Percentiles rank a stretch among this genome's conserved stretches.
phyloP scores from a whole-genome alignment of 2,888 invertebrate genomes.

The Nasonia oneida region DNA sequence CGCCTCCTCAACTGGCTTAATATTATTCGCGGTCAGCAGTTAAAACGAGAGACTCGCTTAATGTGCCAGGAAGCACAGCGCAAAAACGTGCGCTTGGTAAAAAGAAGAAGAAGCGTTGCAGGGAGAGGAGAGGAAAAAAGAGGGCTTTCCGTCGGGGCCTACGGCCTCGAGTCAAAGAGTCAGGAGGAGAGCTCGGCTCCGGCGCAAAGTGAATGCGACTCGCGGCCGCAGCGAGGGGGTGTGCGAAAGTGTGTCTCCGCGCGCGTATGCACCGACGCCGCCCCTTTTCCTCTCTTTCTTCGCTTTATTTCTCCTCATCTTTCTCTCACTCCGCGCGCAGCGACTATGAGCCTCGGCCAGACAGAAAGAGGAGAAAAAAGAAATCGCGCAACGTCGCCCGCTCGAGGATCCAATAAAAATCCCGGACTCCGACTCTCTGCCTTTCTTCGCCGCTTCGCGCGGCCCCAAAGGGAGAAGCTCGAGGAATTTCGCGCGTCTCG shows the following conservation, averaged over 20 bases:
- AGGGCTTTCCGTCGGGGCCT: constrained; percentile 13
- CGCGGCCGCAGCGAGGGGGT: constrained; percentile 40
- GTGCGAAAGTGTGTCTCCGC: constrained; percentile 44
- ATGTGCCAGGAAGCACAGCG: constrained; percentile 18
- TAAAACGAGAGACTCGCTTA: constrained; percentile 39
- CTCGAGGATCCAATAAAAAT: constrained; percentile 55
- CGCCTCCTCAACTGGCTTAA: constrained; percentile 29
- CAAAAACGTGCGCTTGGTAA: background rate
- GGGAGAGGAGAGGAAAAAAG: background rate
- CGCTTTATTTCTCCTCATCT: constrained; percentile 12
- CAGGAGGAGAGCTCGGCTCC: constrained; percentile 14
- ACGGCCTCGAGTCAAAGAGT: constrained; percentile 48
- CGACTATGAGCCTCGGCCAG: constrained; percentile 38
- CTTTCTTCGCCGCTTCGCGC: constrained; percentile 20
- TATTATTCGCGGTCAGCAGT: constrained; percentile 49
- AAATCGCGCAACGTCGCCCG: background rate
- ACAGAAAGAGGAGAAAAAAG: constrained; percentile 47
- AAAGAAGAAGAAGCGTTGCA: background rate
- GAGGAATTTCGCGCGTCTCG: constrained; percentile 29
- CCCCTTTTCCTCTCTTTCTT: constrained; percentile 36
- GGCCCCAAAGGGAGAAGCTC: background rate
- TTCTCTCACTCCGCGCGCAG: background rate
- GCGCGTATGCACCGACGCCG: background rate
- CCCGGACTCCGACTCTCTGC: constrained; percentile 14
- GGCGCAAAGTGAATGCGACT: constrained; percentile 47